Conservation (phyloP, 1,140 invertebrate species). For the Chrysomallon squamiferum region DNA sequence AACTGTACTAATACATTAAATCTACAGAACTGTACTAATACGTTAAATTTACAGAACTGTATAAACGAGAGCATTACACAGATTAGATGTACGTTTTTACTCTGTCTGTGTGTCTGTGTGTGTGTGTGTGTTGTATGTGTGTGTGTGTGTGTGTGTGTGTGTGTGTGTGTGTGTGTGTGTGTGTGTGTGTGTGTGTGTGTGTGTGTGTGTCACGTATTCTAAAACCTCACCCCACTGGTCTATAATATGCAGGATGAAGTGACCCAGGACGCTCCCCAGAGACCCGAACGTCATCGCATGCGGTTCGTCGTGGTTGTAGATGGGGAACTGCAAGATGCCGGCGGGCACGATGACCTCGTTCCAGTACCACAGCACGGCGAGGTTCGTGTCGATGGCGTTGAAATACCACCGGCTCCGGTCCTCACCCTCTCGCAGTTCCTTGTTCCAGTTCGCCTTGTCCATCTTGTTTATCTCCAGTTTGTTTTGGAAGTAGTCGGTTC, state of each 20-base stretch:
- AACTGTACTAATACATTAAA: too few relatives aligned
- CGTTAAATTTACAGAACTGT: too few relatives aligned
- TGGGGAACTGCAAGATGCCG: constrained; percentile 46
- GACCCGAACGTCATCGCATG: constrained; percentile 39
- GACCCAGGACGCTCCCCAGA: constrained; percentile 32
- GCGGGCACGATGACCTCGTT: constrained; percentile 49
- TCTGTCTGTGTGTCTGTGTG: too few relatives aligned
- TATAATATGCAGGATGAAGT: constrained; percentile 30
- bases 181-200: too few relatives aligned
- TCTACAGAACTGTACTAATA: too few relatives aligned
- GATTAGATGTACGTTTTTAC: too few relatives aligned
- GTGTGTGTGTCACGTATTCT: too few relatives aligned
- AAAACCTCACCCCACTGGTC: constrained; percentile 42
- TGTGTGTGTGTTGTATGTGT: too few relatives aligned
- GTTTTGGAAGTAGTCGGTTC: constrained; percentile 44
- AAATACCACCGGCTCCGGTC: constrained; percentile 38
- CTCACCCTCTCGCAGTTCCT: constrained; percentile 23
- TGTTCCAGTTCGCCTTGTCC: constrained; percentile 29
- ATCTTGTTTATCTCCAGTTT: constrained; percentile 34
- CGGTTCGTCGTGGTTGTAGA: constrained; percentile 32
- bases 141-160: too few relatives aligned
- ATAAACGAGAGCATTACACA: too few relatives aligned
- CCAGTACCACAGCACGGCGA: constrained; percentile 39
- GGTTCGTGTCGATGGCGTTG: constrained; percentile 27
- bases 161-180: too few relatives aligned